A percentile compares a stretch with the other conserved stretches of the same genome.
Conservation (phyloP, 2,888 invertebrate genomes). For the Eupsilia transversa region DNA sequence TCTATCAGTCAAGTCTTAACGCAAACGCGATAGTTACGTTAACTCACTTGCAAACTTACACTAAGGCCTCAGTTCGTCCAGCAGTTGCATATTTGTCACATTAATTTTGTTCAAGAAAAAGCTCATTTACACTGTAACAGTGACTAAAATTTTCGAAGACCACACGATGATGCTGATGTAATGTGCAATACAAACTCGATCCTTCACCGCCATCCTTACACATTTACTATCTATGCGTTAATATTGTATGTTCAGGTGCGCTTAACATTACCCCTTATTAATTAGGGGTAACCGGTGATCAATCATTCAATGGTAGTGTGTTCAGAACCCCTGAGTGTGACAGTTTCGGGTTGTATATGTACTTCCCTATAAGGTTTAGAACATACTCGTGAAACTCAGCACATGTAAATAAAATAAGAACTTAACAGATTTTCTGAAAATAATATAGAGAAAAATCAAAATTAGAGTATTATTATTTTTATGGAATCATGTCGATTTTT, state of each 20-base stretch:
- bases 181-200: background rate
- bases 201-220: background rate
- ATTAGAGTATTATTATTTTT: no score
- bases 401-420: no score
- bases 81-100: background rate
- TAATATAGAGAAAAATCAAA: no score
- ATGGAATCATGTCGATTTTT: no score
- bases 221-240: background rate
- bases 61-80: no score
- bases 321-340: constrained; percentile 21
- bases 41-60: no score
- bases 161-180: background rate
- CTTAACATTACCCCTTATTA: background rate
- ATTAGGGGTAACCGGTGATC: constrained; percentile 32
- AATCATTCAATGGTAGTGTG: constrained; percentile 38
- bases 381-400: background rate
- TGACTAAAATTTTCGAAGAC: background rate
- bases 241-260: constrained; percentile 6
- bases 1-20: no score
- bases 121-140: background rate
- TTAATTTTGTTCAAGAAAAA: background rate
- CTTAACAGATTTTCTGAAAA: no score
- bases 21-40: no score
- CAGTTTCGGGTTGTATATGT: background rate
- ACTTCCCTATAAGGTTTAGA: background rate